Evolutionary conservation across 2,888 invertebrate genomes (phyloP), one percentile per base, ranked within the genome.

Genomic region (Therioaphis trifolii): DNA sequence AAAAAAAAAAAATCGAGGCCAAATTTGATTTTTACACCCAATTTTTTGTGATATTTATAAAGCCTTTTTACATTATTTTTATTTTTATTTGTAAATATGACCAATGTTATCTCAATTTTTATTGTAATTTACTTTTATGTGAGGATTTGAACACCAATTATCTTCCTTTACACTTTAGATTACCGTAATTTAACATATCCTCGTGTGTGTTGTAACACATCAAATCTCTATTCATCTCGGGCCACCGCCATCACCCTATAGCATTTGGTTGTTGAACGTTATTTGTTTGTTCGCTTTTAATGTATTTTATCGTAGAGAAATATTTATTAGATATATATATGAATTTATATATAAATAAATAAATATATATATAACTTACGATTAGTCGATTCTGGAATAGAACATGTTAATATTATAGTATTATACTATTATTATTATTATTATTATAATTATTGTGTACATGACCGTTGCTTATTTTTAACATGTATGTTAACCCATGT

Each of bases 1-100:
- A 18, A 52, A 40, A 9, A 40, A 58, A 76, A 35, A 46, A 74
- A 74, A 72, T 35, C 49, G 74, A 82, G 72, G 82, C 82, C 82
- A 82, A 82, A 74, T 82, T 74, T 79, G 14, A 74, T 72, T 80
- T n/a, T 82, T 82, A 72, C 63, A 63, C 61, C 63, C 82, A 72
- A 74, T 72, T 74, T 61, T 82, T 82, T 82, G 82, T 82, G 82
- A 82, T 82, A 82, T 66, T 80, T 72, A 27, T 82, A 63, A 63
- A 61, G 43, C 52, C 52, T 74, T 82, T 82, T 82, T 82, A 74
- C 15, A 63, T 61, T 35, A 35, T 35, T 58, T 68, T 40, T 79
- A 4, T 72, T 66, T 72, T 74, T 52, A 40, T 82, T 58, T 82
- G 72, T 80, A 80, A 29, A 80, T 80, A 80, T 7, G 35, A 82